These are phyloP conservation scores for Seriola quinqueradiata DNA, from an alignment of 2,113 vertebrate genomes.

Conservation along the genomic window DNA sequence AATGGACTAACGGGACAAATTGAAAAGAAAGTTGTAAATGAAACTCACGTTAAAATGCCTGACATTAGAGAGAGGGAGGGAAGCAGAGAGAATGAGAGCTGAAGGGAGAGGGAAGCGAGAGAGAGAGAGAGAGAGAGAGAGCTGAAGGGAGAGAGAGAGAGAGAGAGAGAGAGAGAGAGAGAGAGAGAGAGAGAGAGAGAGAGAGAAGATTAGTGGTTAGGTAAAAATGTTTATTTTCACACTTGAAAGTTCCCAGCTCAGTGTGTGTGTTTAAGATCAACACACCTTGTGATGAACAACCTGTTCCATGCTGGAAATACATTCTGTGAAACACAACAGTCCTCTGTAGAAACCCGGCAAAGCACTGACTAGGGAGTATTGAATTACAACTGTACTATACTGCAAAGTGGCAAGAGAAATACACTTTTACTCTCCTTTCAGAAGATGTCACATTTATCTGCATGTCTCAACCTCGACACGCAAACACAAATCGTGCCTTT, in stretches of 20 bases:
- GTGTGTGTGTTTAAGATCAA: conserved; percentile 81
- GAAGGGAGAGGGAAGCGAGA: neutral
- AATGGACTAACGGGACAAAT: conserved; percentile 83
- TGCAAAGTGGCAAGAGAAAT: conserved; percentile 62
- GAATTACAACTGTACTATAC: conserved; percentile 68
- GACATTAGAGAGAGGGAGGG: conserved; percentile 38
- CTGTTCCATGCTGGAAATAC: conserved; percentile 79
- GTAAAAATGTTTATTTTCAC: conserved; percentile 86
- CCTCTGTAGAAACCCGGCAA: conserved; percentile 73
- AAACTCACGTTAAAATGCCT: conserved; percentile 75
- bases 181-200: conserved; percentile 24
- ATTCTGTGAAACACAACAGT: conserved; percentile 81
- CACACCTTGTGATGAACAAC: conserved; percentile 82
- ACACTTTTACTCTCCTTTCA: conserved; percentile 57
- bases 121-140: neutral
- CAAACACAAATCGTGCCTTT: conserved; percentile 44
- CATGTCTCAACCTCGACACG: conserved; percentile 40
- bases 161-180: conserved; percentile 18
- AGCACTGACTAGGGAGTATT: conserved; percentile 78
- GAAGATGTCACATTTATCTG: conserved; percentile 66
- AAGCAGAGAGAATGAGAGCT: neutral
- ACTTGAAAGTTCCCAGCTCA: conserved; percentile 78
- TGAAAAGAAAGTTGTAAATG: conserved; percentile 85
- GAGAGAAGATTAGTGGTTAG: conserved; percentile 74
- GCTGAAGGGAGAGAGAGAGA: conserved; percentile 15